Evolutionary conservation across 2,113 vertebrate genomes (phyloP).

Genomic region (Chascanopsetta lugubris): DNA sequence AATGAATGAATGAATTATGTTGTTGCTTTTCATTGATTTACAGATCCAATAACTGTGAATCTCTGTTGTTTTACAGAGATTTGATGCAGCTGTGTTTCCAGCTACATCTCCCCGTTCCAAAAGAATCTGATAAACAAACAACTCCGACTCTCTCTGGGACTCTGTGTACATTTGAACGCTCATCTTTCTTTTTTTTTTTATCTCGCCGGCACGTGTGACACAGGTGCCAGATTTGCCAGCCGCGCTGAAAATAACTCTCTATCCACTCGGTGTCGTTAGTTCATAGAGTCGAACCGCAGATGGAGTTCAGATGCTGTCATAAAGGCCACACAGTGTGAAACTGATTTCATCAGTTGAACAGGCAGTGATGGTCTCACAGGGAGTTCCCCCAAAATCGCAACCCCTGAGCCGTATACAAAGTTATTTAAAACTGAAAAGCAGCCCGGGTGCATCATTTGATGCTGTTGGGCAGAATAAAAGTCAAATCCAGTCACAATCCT

Average conservation of each 20-base stretch:
- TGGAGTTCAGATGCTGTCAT: conserved; percentile 43
- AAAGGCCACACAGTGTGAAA: conserved; percentile 10
- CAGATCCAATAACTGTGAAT: no score
- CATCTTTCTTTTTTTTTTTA: no score
- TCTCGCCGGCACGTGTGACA: conserved; percentile 5
- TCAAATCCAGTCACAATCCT: conserved; percentile 6
- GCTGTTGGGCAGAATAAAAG: conserved; percentile 12
- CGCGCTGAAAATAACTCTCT: conserved; percentile 24
- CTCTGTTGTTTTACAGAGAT: no score
- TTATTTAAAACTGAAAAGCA: neutral
- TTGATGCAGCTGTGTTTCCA: no score
- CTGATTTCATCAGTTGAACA: conserved; percentile 31
- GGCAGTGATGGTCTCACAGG: conserved; percentile 15
- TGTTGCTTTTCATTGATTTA: no score
- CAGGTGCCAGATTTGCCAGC: conserved; percentile 20
- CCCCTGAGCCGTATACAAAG: neutral
- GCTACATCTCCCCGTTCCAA: no score
- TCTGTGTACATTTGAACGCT: neutral
- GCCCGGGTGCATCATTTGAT: neutral
- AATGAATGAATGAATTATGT: no score
- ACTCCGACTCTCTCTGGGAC: neutral
- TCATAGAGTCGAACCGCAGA: conserved; percentile 17
- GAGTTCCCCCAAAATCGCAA: neutral
- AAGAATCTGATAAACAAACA: conserved; percentile 6
- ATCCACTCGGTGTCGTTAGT: conserved; percentile 44